These are phyloP conservation scores for Atethmia centrago DNA, from an alignment of 2,888 invertebrate species.

Conservation along the genomic window DNA sequence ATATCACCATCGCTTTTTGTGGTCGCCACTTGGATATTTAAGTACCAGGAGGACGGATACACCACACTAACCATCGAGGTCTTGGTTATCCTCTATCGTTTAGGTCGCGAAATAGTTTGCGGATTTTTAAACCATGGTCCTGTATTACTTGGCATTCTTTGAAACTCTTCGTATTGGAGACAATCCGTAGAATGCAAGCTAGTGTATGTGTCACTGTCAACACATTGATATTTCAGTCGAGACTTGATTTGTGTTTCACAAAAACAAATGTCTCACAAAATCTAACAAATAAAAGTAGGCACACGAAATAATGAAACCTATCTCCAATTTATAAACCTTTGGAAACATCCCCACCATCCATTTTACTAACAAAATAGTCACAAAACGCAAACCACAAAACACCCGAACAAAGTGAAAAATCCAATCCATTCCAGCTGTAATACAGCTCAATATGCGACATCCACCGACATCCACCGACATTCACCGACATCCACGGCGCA, in stretches of 20 bases:
- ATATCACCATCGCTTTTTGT: constrained; percentile 69
- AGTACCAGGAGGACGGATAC: constrained; percentile 32
- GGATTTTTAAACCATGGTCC: too few species aligned
- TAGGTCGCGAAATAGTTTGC: neutral
- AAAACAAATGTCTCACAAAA: too few species aligned
- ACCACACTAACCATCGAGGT: neutral
- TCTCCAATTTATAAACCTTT: constrained; percentile 3
- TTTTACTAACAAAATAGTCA: neutral
- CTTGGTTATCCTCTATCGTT: neutral
- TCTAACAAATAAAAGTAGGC: neutral
- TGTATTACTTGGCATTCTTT: too few species aligned
- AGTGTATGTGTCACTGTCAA: too few species aligned
- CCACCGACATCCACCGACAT: constrained; percentile 13
- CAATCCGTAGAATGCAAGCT: too few species aligned
- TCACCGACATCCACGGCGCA: constrained; percentile 33
- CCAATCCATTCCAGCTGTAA: constrained; percentile 39
- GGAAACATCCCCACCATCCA: neutral
- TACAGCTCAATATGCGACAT: constrained; percentile 53
- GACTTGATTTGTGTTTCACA: too few species aligned
- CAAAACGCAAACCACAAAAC: neutral
- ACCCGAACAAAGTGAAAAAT: constrained; percentile 38
- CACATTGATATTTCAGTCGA: too few species aligned
- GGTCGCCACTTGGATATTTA: constrained; percentile 52
- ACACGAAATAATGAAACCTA: neutral
- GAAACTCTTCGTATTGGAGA: too few species aligned